These are phyloP conservation scores for Bolborhynchus lineola DNA, from an alignment of 2,113 vertebrate genomes.

Conservation along the genomic window DNA sequence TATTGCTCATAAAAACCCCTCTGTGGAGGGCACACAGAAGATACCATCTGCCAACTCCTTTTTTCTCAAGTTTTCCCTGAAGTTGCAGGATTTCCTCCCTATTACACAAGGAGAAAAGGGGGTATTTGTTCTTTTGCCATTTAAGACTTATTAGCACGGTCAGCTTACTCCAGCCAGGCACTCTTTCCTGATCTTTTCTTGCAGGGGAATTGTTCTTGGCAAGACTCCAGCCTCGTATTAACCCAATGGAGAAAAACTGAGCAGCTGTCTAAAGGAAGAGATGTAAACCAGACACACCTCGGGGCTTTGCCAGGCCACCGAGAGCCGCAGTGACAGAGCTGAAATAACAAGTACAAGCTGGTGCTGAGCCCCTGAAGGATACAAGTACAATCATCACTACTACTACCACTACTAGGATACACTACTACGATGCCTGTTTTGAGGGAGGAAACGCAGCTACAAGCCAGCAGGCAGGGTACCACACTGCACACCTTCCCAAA, in stretches of 20 bases:
- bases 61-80: slow-evolving; percentile 1
- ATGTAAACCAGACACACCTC: slow-evolving; percentile 3
- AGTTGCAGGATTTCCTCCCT: slow-evolving; percentile 49
- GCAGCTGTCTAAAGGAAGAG: neutral
- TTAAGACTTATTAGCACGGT: neutral
- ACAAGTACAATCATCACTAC: neutral
- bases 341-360: neutral
- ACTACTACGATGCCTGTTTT: fast-evolving
- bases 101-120: slow-evolving; percentile 19
- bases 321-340: neutral
- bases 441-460: fast-evolving
- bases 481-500: neutral
- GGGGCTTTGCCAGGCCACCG: neutral
- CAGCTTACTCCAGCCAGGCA: neutral
- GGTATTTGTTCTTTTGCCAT: neutral
- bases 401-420: neutral
- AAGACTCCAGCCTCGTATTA: neutral
- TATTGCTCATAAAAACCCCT: neutral
- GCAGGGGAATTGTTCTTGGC: slow-evolving; percentile 49
- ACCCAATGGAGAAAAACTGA: neutral
- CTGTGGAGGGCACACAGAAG: neutral
- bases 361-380: neutral
- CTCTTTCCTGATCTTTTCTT: slow-evolving; percentile 51
- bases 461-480: neutral
- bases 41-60: neutral